phyloP scores from a whole-genome alignment of 2,888 invertebrate species.

The Ptychoptera albimana region DNA sequence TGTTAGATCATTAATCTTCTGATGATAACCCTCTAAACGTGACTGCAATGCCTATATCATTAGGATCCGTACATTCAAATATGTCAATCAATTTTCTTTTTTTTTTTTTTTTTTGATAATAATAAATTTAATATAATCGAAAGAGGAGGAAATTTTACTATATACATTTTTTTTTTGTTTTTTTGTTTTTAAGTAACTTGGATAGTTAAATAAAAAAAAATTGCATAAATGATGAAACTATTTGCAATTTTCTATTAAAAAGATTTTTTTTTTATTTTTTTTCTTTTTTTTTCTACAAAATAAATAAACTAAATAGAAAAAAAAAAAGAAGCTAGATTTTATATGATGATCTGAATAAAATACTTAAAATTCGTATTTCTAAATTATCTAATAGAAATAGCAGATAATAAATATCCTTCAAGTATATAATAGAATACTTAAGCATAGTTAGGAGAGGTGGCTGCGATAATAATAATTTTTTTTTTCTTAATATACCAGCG shows the following conservation, averaged over 20 bases:
- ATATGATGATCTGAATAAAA: not conserved
- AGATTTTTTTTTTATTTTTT: not conserved
- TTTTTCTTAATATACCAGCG: too few species aligned
- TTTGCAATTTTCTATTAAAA: too few species aligned
- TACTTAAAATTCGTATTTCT: too few species aligned
- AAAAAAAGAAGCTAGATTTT: not conserved
- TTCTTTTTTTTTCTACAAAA: slow-evolving; percentile 1
- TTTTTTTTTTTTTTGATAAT: not conserved
- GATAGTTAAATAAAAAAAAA: not conserved
- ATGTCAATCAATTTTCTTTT: too few species aligned
- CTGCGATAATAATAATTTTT: not conserved
- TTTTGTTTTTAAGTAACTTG: not conserved
- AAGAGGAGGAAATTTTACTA: slow-evolving; percentile 3
- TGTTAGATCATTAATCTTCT: slow-evolving; percentile 55
- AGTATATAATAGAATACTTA: too few species aligned
- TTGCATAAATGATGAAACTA: slow-evolving; percentile 3
- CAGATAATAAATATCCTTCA: not conserved
- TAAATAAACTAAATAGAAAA: slow-evolving; percentile 1
- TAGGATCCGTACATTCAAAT: too few species aligned
- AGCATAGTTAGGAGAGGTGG: not conserved
- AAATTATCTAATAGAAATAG: not conserved
- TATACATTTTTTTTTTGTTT: not conserved
- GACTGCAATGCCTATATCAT: slow-evolving; percentile 44
- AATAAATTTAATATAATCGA: slow-evolving; percentile 1
- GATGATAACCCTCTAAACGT: slow-evolving; percentile 46